Evolutionary conservation across 2,113 vertebrate species (phyloP).

Genomic region (Acrocephalus arundinaceus): DNA sequence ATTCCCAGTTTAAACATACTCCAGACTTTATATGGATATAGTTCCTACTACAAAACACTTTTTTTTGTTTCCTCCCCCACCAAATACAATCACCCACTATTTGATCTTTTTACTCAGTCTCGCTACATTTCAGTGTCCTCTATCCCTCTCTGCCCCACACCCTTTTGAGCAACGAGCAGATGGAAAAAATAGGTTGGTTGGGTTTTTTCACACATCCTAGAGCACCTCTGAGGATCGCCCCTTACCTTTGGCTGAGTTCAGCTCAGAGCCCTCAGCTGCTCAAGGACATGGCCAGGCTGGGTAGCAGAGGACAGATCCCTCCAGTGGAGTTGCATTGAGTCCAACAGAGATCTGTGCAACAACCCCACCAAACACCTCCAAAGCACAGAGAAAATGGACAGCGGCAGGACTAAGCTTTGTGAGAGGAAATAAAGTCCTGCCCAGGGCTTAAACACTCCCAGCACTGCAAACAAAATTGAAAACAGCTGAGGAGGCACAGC

Average conservation of each 20-base stretch:
- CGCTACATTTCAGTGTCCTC: rapidly evolving
- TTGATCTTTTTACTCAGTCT: neutral
- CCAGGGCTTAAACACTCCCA: neutral
- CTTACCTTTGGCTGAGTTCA: neutral
- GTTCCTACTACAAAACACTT: neutral
- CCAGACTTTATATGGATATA: neutral
- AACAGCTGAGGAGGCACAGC: neutral
- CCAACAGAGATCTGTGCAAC: neutral
- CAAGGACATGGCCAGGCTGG: rapidly evolving
- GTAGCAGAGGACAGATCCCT: neutral
- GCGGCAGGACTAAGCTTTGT: rapidly evolving
- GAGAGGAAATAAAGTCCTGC: neutral
- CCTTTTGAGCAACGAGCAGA: neutral
- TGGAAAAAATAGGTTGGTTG: neutral
- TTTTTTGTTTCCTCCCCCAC: too few relatives aligned
- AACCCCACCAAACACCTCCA: neutral
- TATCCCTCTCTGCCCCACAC: neutral
- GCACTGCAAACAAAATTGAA: neutral
- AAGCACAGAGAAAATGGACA: rapidly evolving
- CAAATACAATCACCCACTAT: neutral
- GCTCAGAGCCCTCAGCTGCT: neutral
- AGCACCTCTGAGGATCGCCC: neutral
- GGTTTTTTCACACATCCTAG: neutral
- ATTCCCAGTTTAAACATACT: neutral
- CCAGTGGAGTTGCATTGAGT: rapidly evolving